phyloP scores from a whole-genome alignment of 2,113 vertebrate species.

The Daubentonia madagascariensis region DNA sequence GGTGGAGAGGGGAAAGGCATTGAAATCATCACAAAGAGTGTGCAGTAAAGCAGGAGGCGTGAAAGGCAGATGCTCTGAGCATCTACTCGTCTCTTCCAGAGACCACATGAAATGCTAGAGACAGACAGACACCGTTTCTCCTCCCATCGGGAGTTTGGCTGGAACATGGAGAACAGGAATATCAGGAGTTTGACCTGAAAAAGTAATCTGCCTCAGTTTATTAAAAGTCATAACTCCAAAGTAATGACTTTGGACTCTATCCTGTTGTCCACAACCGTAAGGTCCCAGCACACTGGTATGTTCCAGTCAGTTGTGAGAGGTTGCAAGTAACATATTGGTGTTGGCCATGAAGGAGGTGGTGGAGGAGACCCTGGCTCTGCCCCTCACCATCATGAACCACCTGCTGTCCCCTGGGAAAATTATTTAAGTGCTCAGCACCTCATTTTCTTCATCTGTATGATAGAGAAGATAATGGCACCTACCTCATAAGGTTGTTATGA shows the following conservation, averaged over 20 bases:
- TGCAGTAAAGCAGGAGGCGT: background rate
- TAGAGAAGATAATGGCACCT: background rate
- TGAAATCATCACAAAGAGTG: background rate
- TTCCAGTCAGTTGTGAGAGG: background rate
- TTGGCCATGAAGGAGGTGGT: too few relatives aligned
- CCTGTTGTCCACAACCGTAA: background rate
- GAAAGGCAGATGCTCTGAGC: background rate
- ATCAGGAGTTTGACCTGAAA: background rate
- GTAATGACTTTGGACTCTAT: background rate
- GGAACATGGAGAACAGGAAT: background rate
- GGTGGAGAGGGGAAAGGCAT: background rate
- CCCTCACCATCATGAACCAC: background rate
- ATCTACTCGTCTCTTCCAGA: background rate
- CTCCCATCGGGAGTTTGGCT: background rate
- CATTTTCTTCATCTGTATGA: background rate
- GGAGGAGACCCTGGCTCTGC: background rate
- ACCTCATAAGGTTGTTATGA: background rate
- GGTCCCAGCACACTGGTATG: background rate
- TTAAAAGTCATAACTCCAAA: background rate
- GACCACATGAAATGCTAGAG: background rate
- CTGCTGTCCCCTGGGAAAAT: background rate
- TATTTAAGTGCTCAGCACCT: background rate
- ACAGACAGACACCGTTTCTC: background rate
- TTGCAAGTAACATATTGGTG: background rate
- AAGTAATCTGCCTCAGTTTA: background rate